Conservation (phyloP, 2,888 invertebrate genomes). For the Caenorhabditis zanzibari region DNA sequence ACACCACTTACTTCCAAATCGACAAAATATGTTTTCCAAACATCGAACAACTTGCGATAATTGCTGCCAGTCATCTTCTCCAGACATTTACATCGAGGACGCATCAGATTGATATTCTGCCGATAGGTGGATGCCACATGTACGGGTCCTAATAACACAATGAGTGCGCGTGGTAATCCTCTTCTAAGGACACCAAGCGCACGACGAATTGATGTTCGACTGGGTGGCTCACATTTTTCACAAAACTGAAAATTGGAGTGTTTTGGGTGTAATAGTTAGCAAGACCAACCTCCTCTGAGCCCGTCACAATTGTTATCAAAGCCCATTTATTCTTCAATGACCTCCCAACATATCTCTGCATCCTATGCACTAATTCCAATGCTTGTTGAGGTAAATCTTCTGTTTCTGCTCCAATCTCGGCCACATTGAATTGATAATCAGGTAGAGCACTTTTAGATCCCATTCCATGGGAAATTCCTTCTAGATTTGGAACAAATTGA, state of each 20-base stretch:
- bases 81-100: slow-evolving; percentile 73
- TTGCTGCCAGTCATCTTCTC: slow-evolving; percentile 73
- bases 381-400: slow-evolving; percentile 79
- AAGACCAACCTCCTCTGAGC: slow-evolving; percentile 76
- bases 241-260: slow-evolving; percentile 70
- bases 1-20: slow-evolving; percentile 68
- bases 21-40: slow-evolving; percentile 75
- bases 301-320: slow-evolving; percentile 78
- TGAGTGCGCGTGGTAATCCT: slow-evolving; percentile 75
- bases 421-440: slow-evolving; percentile 81
- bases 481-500: slow-evolving; percentile 77
- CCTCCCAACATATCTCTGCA: slow-evolving; percentile 60
- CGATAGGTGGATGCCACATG: slow-evolving; percentile 80
- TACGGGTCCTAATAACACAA: slow-evolving; percentile 80
- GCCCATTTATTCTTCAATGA: slow-evolving; percentile 75
- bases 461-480: slow-evolving; percentile 82
- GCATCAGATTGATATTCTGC: slow-evolving; percentile 79
- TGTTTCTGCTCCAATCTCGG: slow-evolving; percentile 76
- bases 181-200: slow-evolving; percentile 75
- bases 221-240: slow-evolving; percentile 76
- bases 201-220: slow-evolving; percentile 70
- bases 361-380: slow-evolving; percentile 73
- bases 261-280: neutral
- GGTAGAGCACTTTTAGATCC: slow-evolving; percentile 75
- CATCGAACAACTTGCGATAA: slow-evolving; percentile 73